phyloP scores from a whole-genome alignment of 2,888 invertebrate species.

The Diogma glabrata region DNA sequence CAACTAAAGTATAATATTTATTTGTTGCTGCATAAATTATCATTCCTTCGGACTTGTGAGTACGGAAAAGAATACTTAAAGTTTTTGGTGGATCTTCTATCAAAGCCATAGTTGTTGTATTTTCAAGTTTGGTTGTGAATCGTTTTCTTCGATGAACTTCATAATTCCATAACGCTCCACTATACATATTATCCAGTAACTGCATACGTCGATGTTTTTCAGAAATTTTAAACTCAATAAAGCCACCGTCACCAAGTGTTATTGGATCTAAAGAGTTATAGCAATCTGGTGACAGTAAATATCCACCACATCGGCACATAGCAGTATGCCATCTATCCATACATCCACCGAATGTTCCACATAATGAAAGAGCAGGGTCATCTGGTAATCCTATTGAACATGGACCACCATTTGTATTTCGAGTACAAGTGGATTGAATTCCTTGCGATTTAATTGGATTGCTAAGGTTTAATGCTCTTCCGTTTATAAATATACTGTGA shows the following conservation, averaged over 20 bases:
- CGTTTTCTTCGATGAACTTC: constrained; percentile 31
- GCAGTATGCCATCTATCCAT: constrained; percentile 74
- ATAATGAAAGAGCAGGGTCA: constrained; percentile 35
- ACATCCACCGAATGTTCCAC: constrained; percentile 57
- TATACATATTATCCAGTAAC: constrained; percentile 65
- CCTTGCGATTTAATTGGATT: constrained; percentile 60
- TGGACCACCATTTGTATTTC: constrained; percentile 52
- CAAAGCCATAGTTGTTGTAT: constrained; percentile 32
- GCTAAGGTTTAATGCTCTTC: constrained; percentile 68
- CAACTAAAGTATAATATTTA: constrained; percentile 74
- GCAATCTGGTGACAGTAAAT: constrained; percentile 68
- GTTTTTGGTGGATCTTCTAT: constrained; percentile 50
- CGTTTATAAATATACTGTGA: constrained; percentile 81
- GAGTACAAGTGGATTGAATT: constrained; percentile 63
- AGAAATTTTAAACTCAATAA: constrained; percentile 64
- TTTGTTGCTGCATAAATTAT: constrained; percentile 80
- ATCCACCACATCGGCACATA: constrained; percentile 57
- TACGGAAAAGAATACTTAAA: constrained; percentile 70
- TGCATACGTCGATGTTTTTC: constrained; percentile 82
- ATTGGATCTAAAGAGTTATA: constrained; percentile 64
- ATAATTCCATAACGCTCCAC: constrained; percentile 55
- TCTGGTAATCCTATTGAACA: constrained; percentile 41
- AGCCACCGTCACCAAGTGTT: constrained; percentile 65
- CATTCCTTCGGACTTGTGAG: constrained; percentile 63
- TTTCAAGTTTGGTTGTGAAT: constrained; percentile 27